Percentiles rank a stretch among this genome's conserved stretches.
Evolutionary conservation across 2,797 vertebrate species (phyloP).

Genomic region (Cuculus canorus): DNA sequence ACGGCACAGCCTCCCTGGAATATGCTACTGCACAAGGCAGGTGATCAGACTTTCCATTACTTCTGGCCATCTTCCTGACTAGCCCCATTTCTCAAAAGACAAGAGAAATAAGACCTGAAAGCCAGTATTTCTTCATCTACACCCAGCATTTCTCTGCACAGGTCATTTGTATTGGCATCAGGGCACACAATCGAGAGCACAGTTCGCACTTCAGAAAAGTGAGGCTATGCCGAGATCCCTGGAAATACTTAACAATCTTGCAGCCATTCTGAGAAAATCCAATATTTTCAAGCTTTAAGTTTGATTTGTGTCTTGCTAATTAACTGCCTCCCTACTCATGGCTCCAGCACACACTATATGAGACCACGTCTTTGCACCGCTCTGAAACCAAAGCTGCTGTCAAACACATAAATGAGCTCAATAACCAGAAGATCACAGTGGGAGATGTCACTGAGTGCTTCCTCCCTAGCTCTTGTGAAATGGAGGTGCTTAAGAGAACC

Average conservation of each 20-base stretch:
- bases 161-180: not conserved
- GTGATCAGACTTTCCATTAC: not conserved
- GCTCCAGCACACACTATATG: fast-evolving
- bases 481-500: constrained; percentile 2
- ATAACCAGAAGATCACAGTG: not conserved
- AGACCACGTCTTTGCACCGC: not conserved
- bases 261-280: not conserved
- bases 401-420: not conserved
- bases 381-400: not conserved
- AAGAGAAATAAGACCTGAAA: not conserved
- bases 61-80: not conserved
- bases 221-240: not conserved
- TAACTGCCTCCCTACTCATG: not conserved
- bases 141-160: fast-evolving
- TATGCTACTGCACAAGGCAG: not conserved
- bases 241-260: not conserved
- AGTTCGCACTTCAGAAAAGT: not conserved
- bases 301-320: not conserved
- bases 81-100: not conserved
- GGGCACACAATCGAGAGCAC: fast-evolving
- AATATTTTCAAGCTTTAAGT: not conserved
- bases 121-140: no score
- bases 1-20: not conserved
- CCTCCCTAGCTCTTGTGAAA: constrained; percentile 12
- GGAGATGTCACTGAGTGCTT: not conserved